Base-by-base conservation (phyloP, 1,140 invertebrate genomes). In the Amphibalanus amphitrite region DNA sequence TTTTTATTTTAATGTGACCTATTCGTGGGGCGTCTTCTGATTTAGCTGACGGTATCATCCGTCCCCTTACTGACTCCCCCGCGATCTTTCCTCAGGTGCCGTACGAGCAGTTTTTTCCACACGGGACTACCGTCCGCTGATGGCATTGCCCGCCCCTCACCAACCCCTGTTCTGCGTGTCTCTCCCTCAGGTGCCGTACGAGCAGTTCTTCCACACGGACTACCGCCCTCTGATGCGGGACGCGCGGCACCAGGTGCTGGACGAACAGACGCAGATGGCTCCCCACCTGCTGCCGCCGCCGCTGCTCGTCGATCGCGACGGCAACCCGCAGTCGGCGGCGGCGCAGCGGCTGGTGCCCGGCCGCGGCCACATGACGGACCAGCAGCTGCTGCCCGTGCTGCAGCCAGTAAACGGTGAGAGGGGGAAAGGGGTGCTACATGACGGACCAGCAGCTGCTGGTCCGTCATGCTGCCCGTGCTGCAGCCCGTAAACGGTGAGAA, bases 281-380 rank as follows among this genome's bases (percentile, higher is more conserved):
- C 95, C 95, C n/a, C 95, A 99, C 82, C 82, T 98, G 69, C 95
- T 98, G 93, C 93, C 95, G n/a, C 94, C 95, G 8, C 95, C 95
- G 6, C 97, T 97, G 82, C 84, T 98, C 6, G 93, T 98, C 0
- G 93, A 98, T 81, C 89, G 95, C 28, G 93, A 97, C 82, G 95
- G 95, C 3, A 95, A 93, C 80, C 95, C 95, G 0, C 94, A 98
- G 83, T 89, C 91, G 33, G 89, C 92, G 3, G 80, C 83, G 70
- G 81, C 90, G 71, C 95, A 98, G 80, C 84, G 90, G 47, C 82
- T 94, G 29, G 95, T 98, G 13, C 95, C 94, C 0, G 95, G 95
- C 8, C 80, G 91, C 72, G 91, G 92, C 80, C 85, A 86, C 77
- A 90, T 90, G 77, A 83, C 86, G 73, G 86, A 88, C 17, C 86